These are phyloP conservation scores for Wasmannia auropunctata DNA, from an alignment of 1,140 invertebrate genomes.

Conservation along the genomic window DNA sequence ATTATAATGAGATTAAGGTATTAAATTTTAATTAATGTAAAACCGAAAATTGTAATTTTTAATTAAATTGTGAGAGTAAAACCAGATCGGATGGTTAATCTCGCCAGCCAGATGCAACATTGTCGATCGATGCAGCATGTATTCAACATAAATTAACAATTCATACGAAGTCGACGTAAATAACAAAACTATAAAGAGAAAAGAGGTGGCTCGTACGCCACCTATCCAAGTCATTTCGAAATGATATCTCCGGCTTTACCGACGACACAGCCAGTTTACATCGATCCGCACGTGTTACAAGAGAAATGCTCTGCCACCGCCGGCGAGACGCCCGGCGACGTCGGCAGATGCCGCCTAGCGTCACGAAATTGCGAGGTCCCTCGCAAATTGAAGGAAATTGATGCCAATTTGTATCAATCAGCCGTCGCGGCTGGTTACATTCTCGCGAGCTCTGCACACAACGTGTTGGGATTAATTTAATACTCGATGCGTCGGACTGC, in stretches of 20 bases:
- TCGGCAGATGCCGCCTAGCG: constrained; percentile 66
- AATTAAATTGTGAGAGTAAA: neutral
- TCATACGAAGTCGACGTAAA: neutral
- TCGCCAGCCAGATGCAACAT: neutral
- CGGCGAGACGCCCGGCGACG: neutral
- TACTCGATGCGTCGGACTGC: constrained; percentile 64
- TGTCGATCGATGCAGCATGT: neutral
- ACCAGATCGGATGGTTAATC: neutral
- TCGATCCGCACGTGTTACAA: constrained; percentile 18
- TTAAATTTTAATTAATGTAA: neutral
- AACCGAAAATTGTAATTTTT: neutral
- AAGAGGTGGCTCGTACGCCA: neutral
- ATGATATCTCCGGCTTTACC: constrained; percentile 41
- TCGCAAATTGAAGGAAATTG: constrained; percentile 76
- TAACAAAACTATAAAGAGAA: neutral
- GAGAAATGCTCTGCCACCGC: neutral
- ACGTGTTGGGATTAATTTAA: constrained; percentile 72
- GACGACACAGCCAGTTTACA: constrained; percentile 35
- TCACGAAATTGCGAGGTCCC: constrained; percentile 43
- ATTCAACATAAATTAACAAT: constrained; percentile 2
- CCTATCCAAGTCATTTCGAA: constrained; percentile 16
- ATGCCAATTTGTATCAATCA: constrained; percentile 80
- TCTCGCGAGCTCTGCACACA: constrained; percentile 50
- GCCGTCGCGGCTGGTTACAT: constrained; percentile 57
- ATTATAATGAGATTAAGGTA: neutral